Evolutionary conservation across 2,113 vertebrate genomes (phyloP).

Genomic region (Cryptomyrus ogoouensis): DNA sequence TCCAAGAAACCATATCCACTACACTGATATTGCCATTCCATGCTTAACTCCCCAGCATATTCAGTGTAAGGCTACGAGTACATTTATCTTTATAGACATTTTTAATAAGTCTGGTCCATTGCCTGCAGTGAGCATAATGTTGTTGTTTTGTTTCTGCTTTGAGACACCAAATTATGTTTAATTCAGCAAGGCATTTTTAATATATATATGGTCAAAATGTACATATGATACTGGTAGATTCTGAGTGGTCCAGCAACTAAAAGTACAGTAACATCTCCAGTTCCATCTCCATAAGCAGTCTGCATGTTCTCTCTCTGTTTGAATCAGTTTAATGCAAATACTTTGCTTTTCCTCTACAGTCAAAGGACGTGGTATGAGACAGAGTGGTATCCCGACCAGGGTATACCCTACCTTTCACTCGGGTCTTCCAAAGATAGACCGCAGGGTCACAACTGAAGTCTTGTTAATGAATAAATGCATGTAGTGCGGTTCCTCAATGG

Average conservation of each 20-base stretch:
- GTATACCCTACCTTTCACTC: background rate
- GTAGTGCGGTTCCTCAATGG: background rate
- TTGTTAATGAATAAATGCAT: background rate
- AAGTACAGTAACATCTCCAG: background rate
- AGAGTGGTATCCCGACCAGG: background rate
- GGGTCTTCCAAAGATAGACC: background rate
- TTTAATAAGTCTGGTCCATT: slow-evolving; percentile 18
- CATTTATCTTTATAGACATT: slow-evolving; percentile 14
- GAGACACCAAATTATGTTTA: background rate
- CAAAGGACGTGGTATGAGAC: background rate
- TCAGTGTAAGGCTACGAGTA: background rate
- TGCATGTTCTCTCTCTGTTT: background rate
- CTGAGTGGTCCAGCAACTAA: background rate
- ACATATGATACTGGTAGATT: background rate
- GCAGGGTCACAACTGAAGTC: background rate
- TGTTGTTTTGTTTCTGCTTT: slow-evolving; percentile 28
- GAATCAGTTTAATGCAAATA: background rate
- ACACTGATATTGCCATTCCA: slow-evolving; percentile 25
- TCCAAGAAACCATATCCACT: slow-evolving; percentile 7
- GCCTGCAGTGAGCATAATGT: slow-evolving; percentile 12
- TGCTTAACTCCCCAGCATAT: slow-evolving; percentile 22
- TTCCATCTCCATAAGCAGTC: background rate
- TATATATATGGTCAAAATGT: background rate
- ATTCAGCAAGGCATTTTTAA: background rate
- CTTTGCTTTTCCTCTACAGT: background rate